A percentile compares a stretch with the other conserved stretches of the same genome.
phyloP scores from a whole-genome alignment of 2,113 vertebrate species.

The Myiopsitta monachus region DNA sequence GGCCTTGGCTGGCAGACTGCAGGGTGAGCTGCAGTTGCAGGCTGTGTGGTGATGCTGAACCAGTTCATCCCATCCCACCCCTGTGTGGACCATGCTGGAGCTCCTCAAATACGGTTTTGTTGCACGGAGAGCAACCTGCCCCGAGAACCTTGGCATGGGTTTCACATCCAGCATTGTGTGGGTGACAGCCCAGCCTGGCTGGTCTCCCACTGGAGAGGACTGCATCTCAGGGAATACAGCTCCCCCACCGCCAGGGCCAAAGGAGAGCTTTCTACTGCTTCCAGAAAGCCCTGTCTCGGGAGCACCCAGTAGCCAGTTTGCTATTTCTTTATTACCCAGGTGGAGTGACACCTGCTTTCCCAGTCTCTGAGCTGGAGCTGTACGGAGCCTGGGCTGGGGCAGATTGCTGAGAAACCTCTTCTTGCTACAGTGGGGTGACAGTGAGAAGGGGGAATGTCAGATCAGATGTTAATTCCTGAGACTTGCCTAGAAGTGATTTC shows the following conservation, averaged over 20 bases:
- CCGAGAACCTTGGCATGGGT: accelerated
- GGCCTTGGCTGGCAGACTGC: not conserved
- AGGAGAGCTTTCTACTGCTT: not conserved
- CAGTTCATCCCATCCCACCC: accelerated
- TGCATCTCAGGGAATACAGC: not conserved
- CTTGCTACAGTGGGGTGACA: not conserved
- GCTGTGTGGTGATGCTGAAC: not conserved
- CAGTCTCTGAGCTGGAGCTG: not conserved
- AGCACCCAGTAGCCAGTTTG: not conserved
- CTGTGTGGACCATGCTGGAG: accelerated
- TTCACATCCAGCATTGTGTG: accelerated
- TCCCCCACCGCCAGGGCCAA: not conserved
- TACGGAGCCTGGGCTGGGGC: not conserved
- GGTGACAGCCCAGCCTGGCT: not conserved
- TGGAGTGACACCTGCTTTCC: not conserved
- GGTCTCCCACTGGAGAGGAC: not conserved
- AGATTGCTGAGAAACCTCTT: not conserved
- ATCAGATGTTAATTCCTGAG: not conserved
- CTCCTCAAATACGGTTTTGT: not conserved
- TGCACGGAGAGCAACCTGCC: not conserved
- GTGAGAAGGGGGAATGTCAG: not conserved
- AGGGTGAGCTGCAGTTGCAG: not conserved
- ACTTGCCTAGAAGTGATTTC: not conserved
- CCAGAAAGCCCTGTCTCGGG: not conserved
- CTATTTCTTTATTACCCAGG: not conserved